These are phyloP conservation scores for Erythrocebus patas DNA, from an alignment of 2,113 vertebrate genomes.

Conservation along the genomic window DNA sequence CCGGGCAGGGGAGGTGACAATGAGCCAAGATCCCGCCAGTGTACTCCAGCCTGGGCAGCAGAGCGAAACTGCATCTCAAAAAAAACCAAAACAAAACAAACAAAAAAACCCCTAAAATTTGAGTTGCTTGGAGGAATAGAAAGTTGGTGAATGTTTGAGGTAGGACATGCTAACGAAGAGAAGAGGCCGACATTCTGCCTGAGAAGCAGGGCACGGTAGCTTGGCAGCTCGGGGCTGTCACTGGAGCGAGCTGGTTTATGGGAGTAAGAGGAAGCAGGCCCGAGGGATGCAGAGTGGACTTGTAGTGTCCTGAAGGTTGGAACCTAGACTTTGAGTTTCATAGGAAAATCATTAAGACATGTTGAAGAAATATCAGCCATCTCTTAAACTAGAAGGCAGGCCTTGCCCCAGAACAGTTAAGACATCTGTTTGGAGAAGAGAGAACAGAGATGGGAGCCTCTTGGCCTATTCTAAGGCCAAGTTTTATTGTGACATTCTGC, in stretches of 20 bases:
- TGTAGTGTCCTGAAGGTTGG: not conserved
- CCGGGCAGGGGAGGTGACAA: too few relatives aligned
- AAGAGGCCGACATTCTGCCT: fast-evolving
- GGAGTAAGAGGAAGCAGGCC: not conserved
- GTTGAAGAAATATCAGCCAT: not conserved
- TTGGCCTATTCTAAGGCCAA: too few relatives aligned
- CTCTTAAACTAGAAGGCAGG: not conserved
- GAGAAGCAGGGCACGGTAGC: fast-evolving
- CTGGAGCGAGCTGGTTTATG: not conserved
- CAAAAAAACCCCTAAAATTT: not conserved
- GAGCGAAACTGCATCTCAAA: too few relatives aligned
- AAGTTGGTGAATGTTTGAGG: not conserved
- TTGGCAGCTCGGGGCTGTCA: fast-evolving
- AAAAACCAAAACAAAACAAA: too few relatives aligned
- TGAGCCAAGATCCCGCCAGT: too few relatives aligned
- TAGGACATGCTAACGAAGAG: not conserved
- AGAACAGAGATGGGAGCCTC: not conserved
- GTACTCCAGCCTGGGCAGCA: too few relatives aligned
- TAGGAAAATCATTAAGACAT: not conserved
- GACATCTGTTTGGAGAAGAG: not conserved
- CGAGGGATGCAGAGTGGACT: fast-evolving
- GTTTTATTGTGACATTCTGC: not conserved
- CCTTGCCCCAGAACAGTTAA: not conserved
- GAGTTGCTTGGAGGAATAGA: not conserved
- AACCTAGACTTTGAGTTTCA: not conserved